Evolutionary conservation across 2,113 vertebrate species (phyloP), one percentile per base, ranked within the genome.

Genomic region (Triplophysa rosa): DNA sequence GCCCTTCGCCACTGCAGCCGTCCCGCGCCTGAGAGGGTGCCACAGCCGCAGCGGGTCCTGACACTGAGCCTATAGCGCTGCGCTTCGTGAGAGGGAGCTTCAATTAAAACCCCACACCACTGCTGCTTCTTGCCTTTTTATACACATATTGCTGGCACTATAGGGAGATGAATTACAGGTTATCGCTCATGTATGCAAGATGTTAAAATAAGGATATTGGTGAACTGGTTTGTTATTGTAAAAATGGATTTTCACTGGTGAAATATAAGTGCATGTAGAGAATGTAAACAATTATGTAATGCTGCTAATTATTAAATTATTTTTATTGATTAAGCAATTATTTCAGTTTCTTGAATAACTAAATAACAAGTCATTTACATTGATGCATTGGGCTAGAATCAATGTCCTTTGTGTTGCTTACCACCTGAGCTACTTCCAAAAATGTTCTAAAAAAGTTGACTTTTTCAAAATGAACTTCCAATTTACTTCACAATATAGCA

Each of bases 41-140:
- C 59, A 21, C 54, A 66, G 78, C 83, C 84, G 80, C 83, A 52
- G 67, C 63, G 61, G 65, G 67, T 70, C 78, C 33, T 85, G 86
- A 87, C 83, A 88, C 73, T 68, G 87, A 88, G 83, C 84, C 68
- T 81, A 82, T 84, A 78, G 74, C 78, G 75, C 58, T 54, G 76
- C 67, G 58, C 68, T 66, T 49, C 65, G 47, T 62, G 23, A 29
- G 54, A 47, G 0, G 33, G 63, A 79, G 72, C 83, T 80, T 84
- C 74, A 83, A 87, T 87, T 87, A 84, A 81, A 83, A 61, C 64
- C 77, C 74, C 81, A 73, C 78, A 78, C 83, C 80, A 72, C 23
- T 49, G 49, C 65, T 58, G 56, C 42, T 72, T 78, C 65, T 74
- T 17, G 67, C 63, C 58, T 59, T 58, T 80, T 84, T 81, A 80